A percentile compares a stretch with the other conserved stretches of the same genome.
Evolutionary conservation across 2,113 vertebrate genomes (phyloP).

Genomic region (Holacanthus passer): DNA sequence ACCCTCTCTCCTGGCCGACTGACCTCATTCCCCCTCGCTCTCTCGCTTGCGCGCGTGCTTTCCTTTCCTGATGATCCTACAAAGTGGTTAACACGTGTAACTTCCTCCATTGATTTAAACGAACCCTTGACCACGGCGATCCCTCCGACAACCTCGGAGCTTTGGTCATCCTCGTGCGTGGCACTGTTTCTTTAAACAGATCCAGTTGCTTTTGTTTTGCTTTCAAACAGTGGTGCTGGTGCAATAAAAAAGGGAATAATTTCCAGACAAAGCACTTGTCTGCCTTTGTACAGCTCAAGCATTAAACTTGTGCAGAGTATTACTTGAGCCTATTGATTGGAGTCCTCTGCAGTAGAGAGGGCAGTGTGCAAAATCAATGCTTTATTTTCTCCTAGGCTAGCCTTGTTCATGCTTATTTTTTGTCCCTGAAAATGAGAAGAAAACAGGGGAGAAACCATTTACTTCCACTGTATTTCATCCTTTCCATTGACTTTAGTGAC

Average conservation of each 20-base stretch:
- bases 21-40: constrained; percentile 16
- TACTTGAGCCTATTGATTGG: constrained; percentile 82
- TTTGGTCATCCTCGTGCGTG: not conserved
- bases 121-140: constrained; percentile 22
- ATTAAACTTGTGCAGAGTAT: constrained; percentile 81
- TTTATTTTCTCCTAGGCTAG: constrained; percentile 82
- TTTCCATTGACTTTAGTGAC: constrained; percentile 35
- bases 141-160: not conserved
- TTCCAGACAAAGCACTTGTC: constrained; percentile 79
- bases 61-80: constrained; percentile 37
- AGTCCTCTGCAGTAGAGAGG: constrained; percentile 76
- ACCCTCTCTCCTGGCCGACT: constrained; percentile 48
- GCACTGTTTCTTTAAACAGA: constrained; percentile 27
- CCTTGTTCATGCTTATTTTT: constrained; percentile 67
- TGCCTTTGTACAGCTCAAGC: constrained; percentile 69
- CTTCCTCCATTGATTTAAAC: constrained; percentile 61
- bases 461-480: constrained; percentile 47
- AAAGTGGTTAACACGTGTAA: constrained; percentile 60
- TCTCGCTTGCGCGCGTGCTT: not conserved
- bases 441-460: constrained; percentile 60
- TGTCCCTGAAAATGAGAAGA: constrained; percentile 68
- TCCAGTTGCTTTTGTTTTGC: constrained; percentile 45
- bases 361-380: constrained; percentile 81
- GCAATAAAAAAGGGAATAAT: constrained; percentile 74
- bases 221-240: constrained; percentile 34